Conservation (phyloP, 2,888 invertebrate genomes). For the Eustalomyia histrio region DNA sequence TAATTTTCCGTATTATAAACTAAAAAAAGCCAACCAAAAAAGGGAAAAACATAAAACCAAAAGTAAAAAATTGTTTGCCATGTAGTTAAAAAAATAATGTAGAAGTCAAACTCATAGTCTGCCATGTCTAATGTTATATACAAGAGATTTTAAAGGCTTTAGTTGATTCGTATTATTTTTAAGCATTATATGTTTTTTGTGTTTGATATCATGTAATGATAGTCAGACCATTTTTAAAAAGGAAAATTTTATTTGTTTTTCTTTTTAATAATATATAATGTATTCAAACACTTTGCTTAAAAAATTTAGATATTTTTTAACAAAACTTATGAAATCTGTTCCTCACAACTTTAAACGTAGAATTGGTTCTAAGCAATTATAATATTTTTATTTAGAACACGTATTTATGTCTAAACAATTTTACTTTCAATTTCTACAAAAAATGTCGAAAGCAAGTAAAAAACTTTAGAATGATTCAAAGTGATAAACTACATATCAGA, state of each 20-base stretch:
- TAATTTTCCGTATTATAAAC: conserved; percentile 52
- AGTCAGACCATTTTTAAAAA: conserved; percentile 18
- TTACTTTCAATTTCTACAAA: too few species aligned
- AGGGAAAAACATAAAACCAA: conserved; percentile 20
- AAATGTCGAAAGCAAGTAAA: too few species aligned
- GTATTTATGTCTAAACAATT: too few species aligned
- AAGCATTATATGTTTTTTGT: neutral
- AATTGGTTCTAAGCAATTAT: too few species aligned
- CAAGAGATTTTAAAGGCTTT: conserved; percentile 41
- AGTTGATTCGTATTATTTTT: conserved; percentile 29
- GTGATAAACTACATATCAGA: too few species aligned
- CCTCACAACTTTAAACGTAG: too few species aligned
- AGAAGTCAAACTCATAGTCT: conserved; percentile 40
- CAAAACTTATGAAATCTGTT: too few species aligned
- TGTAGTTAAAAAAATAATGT: neutral
- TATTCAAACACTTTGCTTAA: neutral
- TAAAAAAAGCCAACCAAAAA: conserved; percentile 7
- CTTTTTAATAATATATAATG: neutral
- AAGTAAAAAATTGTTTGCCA: conserved; percentile 29
- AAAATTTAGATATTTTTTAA: neutral
- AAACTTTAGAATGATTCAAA: too few species aligned
- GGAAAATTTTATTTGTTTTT: neutral
- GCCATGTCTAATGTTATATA: conserved; percentile 34
- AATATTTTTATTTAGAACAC: too few species aligned
- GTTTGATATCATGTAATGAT: conserved; percentile 23